phyloP scores from a whole-genome alignment of 2,113 vertebrate genomes.

The Siniperca chuatsi region DNA sequence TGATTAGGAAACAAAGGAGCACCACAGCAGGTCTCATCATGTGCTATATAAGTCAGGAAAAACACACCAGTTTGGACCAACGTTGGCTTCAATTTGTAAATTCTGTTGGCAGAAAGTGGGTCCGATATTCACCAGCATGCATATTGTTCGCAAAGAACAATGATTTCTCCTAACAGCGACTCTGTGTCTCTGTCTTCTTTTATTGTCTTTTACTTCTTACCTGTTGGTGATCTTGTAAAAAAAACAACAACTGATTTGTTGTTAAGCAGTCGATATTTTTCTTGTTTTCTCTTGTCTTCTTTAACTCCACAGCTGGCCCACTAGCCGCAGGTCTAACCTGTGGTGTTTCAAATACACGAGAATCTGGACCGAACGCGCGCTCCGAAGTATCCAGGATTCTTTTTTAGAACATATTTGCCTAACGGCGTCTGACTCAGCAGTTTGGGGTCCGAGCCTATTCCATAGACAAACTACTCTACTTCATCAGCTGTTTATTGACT shows the following conservation, averaged over 20 bases:
- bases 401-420: not conserved
- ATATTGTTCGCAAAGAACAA: not conserved
- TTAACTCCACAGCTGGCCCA: not conserved
- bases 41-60: not conserved
- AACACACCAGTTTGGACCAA: not conserved
- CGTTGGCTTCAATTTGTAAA: not conserved
- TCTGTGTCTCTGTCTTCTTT: not conserved
- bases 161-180: not conserved
- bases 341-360: not conserved
- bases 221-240: not conserved
- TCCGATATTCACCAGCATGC: not conserved
- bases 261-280: not conserved
- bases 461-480: too few species aligned
- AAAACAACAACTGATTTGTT: not conserved
- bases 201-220: not conserved
- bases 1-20: slow-evolving; percentile 1
- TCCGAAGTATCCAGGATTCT: not conserved
- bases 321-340: not conserved
- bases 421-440: too few species aligned
- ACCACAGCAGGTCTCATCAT: not conserved
- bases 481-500: too few species aligned
- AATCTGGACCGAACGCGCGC: not conserved
- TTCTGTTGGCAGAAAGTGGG: not conserved
- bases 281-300: not conserved
- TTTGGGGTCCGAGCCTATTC: too few species aligned